Conservation (phyloP, 2,113 vertebrate genomes). For the Chloebia gouldiae region DNA sequence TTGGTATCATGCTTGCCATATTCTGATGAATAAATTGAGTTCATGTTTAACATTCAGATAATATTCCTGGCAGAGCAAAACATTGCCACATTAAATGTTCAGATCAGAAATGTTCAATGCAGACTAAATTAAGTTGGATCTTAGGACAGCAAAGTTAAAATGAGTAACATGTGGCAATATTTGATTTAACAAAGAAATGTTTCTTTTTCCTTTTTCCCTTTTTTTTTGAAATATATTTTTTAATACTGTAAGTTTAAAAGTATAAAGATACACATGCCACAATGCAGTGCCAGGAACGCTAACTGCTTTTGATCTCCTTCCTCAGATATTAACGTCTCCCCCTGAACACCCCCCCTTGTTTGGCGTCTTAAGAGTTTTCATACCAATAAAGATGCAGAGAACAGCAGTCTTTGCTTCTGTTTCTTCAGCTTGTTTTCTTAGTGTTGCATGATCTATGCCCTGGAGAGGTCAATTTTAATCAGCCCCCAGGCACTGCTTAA, state of each 20-base stretch:
- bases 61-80: conserved; percentile 60
- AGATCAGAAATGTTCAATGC: conserved; percentile 76
- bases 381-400: conserved; percentile 72
- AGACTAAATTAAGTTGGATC: conserved; percentile 76
- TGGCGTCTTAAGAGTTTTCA: conserved; percentile 70
- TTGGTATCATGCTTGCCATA: conserved; percentile 65
- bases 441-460: conserved; percentile 68
- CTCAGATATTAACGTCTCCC: conserved; percentile 76
- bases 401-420: conserved; percentile 66
- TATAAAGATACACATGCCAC: conserved; percentile 74
- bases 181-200: conserved; percentile 75
- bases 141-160: conserved; percentile 75
- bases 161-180: conserved; percentile 79
- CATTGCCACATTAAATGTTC: conserved; percentile 79
- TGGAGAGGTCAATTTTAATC: conserved; percentile 73
- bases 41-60: conserved; percentile 75
- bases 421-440: conserved; percentile 70
- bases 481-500: conserved; percentile 65
- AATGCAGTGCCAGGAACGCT: conserved; percentile 72
- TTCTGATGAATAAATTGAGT: conserved; percentile 73
- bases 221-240: background rate
- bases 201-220: conserved; percentile 28
- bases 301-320: conserved; percentile 79
- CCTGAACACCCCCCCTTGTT: conserved; percentile 51
- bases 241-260: conserved; percentile 70